Base-by-base conservation (phyloP, 2,888 invertebrate species). In the Ditylenchus weischeri region DNA sequence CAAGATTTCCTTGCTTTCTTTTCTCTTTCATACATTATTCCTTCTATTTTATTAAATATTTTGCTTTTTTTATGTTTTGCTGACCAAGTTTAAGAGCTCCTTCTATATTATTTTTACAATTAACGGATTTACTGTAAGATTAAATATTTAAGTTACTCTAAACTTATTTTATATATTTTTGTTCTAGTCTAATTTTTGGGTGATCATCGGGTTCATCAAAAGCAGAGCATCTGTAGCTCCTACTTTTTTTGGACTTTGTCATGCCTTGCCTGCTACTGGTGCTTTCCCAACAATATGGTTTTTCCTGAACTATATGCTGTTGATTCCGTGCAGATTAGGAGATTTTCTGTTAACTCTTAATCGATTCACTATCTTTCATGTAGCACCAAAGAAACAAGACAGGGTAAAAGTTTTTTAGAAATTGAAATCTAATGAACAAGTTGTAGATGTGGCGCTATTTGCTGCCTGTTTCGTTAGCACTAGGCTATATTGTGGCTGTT, bases 231-330 rank as follows among this genome's bases (percentile, higher is more conserved):
- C 11, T 29, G 54, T n/a, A 7, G 54, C 54, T 54, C 54, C 54
- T 23, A 54, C 11, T 10, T 10, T 54, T n/a, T 54, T 54, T 29
- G 54, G 54, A 21, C 29, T 54, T 21, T 54, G 10, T 54, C 54
- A 13, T 13, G 4, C n/a, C 10, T 29, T 54, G 54, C 54, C 54
- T 1, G 7, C 29, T 21, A 10, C 21, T 15, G 54, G 54, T 10
- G 1, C 54, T 5, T 54, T 54, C 5, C 5, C 10, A 23, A 54
- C 54, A 23, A 5, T 18, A 13, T 54, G 54, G 54, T 54, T 54
- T 29, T 54, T 54, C 29, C n/a, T 54, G n/a, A 54, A 54, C 54
- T 54, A 54, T 54, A 54, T 54, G 54, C 13, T 54, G 54, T 29
- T 54, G 29, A 54, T 54, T 54, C 54, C 54, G 2, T 21, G 23